These are phyloP conservation scores for Cryptocephalus primarius DNA, from an alignment of 2,888 invertebrate species.

Conservation along the genomic window DNA sequence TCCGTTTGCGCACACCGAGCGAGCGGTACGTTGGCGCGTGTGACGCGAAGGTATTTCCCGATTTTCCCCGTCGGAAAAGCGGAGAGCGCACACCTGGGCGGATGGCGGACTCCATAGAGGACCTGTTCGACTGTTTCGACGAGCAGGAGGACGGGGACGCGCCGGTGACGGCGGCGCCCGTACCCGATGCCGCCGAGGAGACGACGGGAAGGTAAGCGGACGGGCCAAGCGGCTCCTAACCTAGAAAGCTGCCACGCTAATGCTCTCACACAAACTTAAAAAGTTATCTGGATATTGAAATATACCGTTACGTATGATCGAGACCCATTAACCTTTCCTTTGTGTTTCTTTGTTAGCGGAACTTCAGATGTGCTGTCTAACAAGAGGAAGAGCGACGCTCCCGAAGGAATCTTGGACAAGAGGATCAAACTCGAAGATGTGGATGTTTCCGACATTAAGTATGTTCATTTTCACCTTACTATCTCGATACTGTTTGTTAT, in stretches of 20 bases:
- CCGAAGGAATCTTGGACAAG: constrained; percentile 20
- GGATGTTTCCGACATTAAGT: constrained; percentile 33
- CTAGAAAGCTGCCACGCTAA: constrained; percentile 18
- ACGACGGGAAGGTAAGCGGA: constrained; percentile 4
- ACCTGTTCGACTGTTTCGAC: constrained; percentile 35
- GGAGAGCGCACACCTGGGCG: background rate
- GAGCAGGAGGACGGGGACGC: constrained; percentile 19
- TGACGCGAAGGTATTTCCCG: constrained; percentile 4
- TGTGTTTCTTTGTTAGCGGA: background rate
- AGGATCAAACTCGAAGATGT: constrained; percentile 26
- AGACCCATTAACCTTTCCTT: background rate
- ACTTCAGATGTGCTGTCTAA: constrained; percentile 15
- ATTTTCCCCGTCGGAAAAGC: no score
- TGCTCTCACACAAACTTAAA: background rate
- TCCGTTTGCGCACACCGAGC: constrained; percentile 10
- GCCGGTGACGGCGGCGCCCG: constrained; percentile 10
- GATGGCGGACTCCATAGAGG: constrained; percentile 35
- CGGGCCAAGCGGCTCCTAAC: constrained; percentile 17
- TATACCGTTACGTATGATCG: no score
- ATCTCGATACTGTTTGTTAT: no score
- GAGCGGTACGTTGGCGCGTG: constrained; percentile 15
- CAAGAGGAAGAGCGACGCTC: constrained; percentile 24
- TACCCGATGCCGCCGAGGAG: constrained; percentile 5
- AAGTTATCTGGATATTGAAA: no score
- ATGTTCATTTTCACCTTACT: constrained; percentile 3